Evolutionary conservation across 2,797 vertebrate genomes (phyloP), one percentile per base, ranked within the genome.

Genomic region (Scleropages formosus): DNA sequence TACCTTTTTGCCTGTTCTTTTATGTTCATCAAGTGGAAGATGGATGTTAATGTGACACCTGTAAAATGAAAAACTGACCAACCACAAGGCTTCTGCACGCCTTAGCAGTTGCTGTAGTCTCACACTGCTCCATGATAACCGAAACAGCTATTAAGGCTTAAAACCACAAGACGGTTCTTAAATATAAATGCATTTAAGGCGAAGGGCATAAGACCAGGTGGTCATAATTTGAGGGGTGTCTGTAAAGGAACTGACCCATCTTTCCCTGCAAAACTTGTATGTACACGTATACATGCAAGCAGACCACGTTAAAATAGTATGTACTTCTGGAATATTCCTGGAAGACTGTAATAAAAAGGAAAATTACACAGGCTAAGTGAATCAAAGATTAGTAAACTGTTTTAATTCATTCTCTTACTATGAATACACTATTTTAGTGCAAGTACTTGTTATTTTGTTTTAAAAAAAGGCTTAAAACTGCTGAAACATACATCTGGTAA

Each of bases 401-500:
- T 56, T 12, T 1, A 56, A 56, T 56, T 56, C 18, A 12, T 56
- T 56, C 12, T 56, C 31, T 39, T 31, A 39, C 31, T n/a, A n/a
- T n/a, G 39, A 39, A 39, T 6, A 39, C 31, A n/a, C n/a, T n/a
- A n/a, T n/a, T n/a, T 67, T 31, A 53, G 49, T 56, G 47, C 68
- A 56, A 39, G 6, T 39, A 39, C 15, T 61, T 70, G 49, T 53
- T 53, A 53, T 24, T 69, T 53, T 16, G 22, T 56, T 53, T 24
- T 46, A 69, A 70, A 70, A 56, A 66, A 46, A n/a, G 18, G 11
- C 64, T 47, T 56, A 15, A 39, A 47, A 27, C 22, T 68, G 66
- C 27, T 56, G 56, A 26, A 70, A 70, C 47, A 69, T 56, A 53
- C 68, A 70, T 70, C 53, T 49, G 26, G 51, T 27, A 70, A 56